A percentile compares a stretch with the other conserved stretches of the same genome.
Conservation (phyloP, 2,113 vertebrate genomes). For the Hippocampus barbouri region DNA sequence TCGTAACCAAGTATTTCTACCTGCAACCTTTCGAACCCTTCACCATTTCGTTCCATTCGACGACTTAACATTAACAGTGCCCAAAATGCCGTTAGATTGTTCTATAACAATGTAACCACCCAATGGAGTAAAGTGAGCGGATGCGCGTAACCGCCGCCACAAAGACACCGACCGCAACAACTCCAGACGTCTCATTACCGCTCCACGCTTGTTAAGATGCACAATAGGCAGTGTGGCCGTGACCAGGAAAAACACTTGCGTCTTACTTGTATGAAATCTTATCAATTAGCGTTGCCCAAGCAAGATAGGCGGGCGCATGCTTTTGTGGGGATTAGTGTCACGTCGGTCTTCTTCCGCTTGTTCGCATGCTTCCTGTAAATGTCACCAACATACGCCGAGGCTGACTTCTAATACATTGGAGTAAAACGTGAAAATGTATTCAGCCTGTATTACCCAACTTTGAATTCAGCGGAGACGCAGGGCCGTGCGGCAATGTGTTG, state of each 20-base stretch:
- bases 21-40: no score
- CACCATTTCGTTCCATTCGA: background rate
- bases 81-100: background rate
- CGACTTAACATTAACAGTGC: background rate
- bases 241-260: conserved; percentile 32
- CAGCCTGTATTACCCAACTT: conserved; percentile 26
- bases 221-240: background rate
- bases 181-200: conserved; percentile 36
- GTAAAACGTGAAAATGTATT: conserved; percentile 58
- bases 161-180: conserved; percentile 26
- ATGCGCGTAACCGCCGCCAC: conserved; percentile 2
- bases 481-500: conserved; percentile 11
- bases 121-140: background rate
- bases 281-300: conserved; percentile 60
- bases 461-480: conserved; percentile 15
- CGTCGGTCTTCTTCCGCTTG: conserved; percentile 33
- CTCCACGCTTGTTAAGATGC: conserved; percentile 20
- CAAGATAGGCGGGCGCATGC: conserved; percentile 31
- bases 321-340: conserved; percentile 55
- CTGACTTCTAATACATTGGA: conserved; percentile 37
- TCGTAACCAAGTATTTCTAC: no score
- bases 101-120: background rate
- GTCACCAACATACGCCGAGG: conserved; percentile 22
- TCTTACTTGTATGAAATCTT: conserved; percentile 36
- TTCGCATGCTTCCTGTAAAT: conserved; percentile 41